Evolutionary conservation across 2,113 vertebrate genomes (phyloP).

Genomic region (Chitala chitala): DNA sequence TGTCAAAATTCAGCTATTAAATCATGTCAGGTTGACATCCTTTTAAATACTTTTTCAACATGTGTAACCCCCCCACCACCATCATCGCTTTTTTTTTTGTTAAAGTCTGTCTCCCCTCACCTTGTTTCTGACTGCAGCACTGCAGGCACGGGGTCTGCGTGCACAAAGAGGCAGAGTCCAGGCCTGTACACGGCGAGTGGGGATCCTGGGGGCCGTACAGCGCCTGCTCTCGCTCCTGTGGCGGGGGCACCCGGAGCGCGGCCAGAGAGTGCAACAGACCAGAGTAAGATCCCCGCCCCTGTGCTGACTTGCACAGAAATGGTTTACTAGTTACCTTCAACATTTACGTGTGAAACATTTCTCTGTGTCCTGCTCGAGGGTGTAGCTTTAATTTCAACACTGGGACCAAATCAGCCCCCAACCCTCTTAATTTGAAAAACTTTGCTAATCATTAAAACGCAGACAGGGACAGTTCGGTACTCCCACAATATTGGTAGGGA

Average conservation of each 20-base stretch:
- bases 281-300: constrained; percentile 66
- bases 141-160: constrained; percentile 87
- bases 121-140: constrained; percentile 60
- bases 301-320: not conserved
- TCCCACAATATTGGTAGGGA: too few species aligned
- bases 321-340: not conserved
- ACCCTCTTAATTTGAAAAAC: too few species aligned
- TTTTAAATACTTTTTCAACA: not conserved
- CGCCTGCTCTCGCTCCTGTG: constrained; percentile 86
- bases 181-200: constrained; percentile 88
- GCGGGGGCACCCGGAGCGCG: constrained; percentile 84
- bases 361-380: too few species aligned
- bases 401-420: too few species aligned
- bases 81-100: too few species aligned
- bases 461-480: too few species aligned
- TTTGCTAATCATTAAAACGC: too few species aligned
- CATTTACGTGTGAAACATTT: not conserved
- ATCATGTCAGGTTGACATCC: too few species aligned
- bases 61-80: not conserved
- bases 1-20: too few species aligned
- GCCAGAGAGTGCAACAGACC: constrained; percentile 84
- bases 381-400: too few species aligned
- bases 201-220: constrained; percentile 87
- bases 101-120: not conserved
- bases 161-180: constrained; percentile 76